Evolutionary conservation across 2,113 vertebrate genomes (phyloP).

Genomic region (Hippocampus barbouri): DNA sequence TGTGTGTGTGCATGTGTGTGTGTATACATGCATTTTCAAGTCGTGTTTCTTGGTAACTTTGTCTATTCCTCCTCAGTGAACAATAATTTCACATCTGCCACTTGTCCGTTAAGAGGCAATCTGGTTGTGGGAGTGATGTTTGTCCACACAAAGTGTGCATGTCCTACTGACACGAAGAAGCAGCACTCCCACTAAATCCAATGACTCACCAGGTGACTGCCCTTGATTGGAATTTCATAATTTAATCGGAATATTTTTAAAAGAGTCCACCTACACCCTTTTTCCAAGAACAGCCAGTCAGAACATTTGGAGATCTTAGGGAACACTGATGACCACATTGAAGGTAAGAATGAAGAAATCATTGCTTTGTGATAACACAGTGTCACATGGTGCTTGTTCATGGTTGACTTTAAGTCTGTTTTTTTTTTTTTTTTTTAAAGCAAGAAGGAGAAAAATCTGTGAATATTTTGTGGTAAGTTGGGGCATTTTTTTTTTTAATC

Average conservation of each 20-base stretch:
- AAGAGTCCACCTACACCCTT: neutral
- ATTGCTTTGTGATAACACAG: neutral
- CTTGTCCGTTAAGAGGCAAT: too few species aligned
- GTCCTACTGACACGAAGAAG: neutral
- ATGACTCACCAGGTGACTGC: constrained; percentile 1
- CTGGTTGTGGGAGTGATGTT: neutral
- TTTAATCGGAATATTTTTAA: neutral
- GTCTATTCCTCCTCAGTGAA: neutral
- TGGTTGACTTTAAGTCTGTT: neutral
- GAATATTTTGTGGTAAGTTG: neutral
- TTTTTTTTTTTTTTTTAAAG: neutral
- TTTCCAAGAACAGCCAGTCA: neutral
- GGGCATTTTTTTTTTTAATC: neutral
- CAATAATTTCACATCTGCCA: too few species aligned
- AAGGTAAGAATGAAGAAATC: neutral
- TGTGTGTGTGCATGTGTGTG: too few species aligned
- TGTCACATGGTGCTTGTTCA: neutral
- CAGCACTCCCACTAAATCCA: neutral
- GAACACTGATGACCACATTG: neutral
- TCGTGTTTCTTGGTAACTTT: neutral
- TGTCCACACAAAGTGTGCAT: neutral
- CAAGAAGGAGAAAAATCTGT: neutral
- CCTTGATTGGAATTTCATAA: neutral
- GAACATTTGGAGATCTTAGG: neutral
- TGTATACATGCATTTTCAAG: neutral